Percentiles rank a stretch among this genome's conserved stretches.
These are phyloP conservation scores for Trachelus troglodyta DNA, from an alignment of 2,888 invertebrate species.

Conservation along the genomic window DNA sequence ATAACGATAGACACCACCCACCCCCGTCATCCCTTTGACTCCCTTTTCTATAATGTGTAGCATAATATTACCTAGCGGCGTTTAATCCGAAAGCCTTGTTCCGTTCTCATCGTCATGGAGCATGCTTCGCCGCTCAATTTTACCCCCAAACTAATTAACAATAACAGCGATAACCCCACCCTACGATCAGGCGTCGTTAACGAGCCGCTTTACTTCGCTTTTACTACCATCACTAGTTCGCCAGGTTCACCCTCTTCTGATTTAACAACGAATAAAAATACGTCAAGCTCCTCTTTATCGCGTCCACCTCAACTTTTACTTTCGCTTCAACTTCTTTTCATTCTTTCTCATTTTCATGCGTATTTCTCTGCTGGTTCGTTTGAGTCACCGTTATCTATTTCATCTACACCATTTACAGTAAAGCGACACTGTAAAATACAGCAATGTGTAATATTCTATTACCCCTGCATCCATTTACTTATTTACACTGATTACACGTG, in stretches of 20 bases:
- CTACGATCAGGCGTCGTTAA: constrained; percentile 25
- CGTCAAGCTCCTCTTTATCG: neutral
- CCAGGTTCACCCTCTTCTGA: neutral
- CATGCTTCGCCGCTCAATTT: constrained; percentile 14
- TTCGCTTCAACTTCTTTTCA: neutral
- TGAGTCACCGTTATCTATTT: neutral
- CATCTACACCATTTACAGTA: neutral
- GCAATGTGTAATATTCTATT: neutral
- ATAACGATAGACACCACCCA: neutral
- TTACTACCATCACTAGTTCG: neutral
- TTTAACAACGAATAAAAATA: constrained; percentile 1
- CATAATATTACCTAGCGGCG: neutral
- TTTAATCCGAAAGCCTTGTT: constrained; percentile 1
- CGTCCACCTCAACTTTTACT: neutral
- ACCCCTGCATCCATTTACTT: constrained; percentile 1
- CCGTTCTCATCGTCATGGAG: constrained; percentile 2
- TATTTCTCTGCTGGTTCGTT: neutral
- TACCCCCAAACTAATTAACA: constrained; percentile 31
- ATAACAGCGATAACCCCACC: constrained; percentile 29
- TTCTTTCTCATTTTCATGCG: neutral
- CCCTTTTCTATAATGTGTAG: neutral
- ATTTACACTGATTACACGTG: constrained; percentile 11
- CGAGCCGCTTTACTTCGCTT: constrained; percentile 22
- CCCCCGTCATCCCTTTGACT: neutral
- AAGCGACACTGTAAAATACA: neutral